phyloP scores from a whole-genome alignment of 2,113 vertebrate species.

The Halichoeres trimaculatus region DNA sequence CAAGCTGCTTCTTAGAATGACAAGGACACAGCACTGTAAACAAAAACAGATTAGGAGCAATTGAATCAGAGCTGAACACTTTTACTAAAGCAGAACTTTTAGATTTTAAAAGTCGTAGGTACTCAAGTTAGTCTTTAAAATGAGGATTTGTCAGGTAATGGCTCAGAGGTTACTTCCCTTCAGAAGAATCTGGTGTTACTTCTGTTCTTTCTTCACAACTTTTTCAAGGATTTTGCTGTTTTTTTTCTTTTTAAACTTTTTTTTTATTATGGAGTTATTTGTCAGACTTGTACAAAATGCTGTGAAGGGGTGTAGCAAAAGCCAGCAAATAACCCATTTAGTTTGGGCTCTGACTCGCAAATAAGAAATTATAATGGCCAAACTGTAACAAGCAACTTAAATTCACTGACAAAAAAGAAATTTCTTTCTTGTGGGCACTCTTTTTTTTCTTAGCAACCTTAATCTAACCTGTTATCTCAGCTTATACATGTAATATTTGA shows the following conservation, averaged over 20 bases:
- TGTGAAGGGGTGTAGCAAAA: not conserved
- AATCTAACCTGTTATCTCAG: too few relatives aligned
- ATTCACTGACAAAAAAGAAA: not conserved
- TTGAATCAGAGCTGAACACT: conserved; percentile 2
- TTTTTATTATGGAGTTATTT: not conserved
- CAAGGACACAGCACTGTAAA: conserved; percentile 1
- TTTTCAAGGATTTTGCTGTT: not conserved
- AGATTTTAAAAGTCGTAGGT: not conserved
- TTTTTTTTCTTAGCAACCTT: too few relatives aligned
- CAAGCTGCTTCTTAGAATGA: conserved; percentile 1
- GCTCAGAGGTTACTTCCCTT: not conserved
- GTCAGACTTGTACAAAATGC: not conserved
- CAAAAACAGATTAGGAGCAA: not conserved
- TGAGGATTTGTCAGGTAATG: not conserved
- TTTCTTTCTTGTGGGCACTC: not conserved
- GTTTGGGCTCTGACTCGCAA: not conserved
- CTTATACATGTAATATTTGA: too few relatives aligned
- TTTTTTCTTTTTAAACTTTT: too few relatives aligned
- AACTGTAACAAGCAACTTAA: not conserved
- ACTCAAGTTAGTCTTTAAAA: not conserved
- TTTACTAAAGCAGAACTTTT: not conserved
- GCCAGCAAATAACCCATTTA: not conserved
- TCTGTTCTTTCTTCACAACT: too few relatives aligned
- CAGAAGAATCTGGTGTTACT: too few relatives aligned
- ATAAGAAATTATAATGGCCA: not conserved